phyloP scores from a whole-genome alignment of 1,140 invertebrate genomes.

The Nebria ingens region DNA sequence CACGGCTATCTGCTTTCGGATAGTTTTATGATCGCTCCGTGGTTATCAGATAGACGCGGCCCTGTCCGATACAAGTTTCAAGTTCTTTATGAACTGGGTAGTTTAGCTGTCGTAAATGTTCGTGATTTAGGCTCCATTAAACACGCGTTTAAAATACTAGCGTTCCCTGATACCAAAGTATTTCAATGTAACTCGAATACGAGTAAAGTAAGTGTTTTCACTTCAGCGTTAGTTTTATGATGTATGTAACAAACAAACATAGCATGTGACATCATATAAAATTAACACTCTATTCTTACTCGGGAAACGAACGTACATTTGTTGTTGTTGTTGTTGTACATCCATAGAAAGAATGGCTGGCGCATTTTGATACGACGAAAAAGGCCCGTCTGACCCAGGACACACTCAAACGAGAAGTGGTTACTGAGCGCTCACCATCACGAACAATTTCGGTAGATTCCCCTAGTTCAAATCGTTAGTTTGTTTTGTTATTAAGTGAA shows the following conservation, averaged over 20 bases:
- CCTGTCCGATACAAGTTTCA: slow-evolving; percentile 84
- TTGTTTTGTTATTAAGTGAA: slow-evolving; percentile 18
- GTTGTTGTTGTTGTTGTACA: slow-evolving; percentile 24
- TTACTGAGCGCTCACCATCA: slow-evolving; percentile 34
- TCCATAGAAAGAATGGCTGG: slow-evolving; percentile 81
- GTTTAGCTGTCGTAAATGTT: slow-evolving; percentile 90
- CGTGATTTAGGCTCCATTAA: slow-evolving; percentile 82
- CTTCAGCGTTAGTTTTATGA: too few species aligned
- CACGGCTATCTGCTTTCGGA: slow-evolving; percentile 92
- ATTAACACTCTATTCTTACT: not conserved
- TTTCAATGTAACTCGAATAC: slow-evolving; percentile 82
- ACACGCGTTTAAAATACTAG: slow-evolving; percentile 87
- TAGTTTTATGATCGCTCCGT: slow-evolving; percentile 47
- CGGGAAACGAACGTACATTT: not conserved
- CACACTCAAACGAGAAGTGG: slow-evolving; percentile 41
- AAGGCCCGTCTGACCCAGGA: slow-evolving; percentile 66
- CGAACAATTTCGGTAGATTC: slow-evolving; percentile 38
- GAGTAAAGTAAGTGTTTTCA: slow-evolving; percentile 53
- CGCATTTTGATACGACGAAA: slow-evolving; percentile 86
- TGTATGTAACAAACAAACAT: not conserved
- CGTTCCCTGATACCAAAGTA: slow-evolving; percentile 86
- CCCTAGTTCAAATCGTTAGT: slow-evolving; percentile 30
- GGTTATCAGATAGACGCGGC: slow-evolving; percentile 57
- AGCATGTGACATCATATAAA: too few species aligned
- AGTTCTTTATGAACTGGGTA: slow-evolving; percentile 81